A percentile compares a stretch with the other conserved stretches of the same genome.
These are phyloP conservation scores for Brachionus koreanus DNA, from an alignment of 1,140 invertebrate species.

Conservation along the genomic window DNA sequence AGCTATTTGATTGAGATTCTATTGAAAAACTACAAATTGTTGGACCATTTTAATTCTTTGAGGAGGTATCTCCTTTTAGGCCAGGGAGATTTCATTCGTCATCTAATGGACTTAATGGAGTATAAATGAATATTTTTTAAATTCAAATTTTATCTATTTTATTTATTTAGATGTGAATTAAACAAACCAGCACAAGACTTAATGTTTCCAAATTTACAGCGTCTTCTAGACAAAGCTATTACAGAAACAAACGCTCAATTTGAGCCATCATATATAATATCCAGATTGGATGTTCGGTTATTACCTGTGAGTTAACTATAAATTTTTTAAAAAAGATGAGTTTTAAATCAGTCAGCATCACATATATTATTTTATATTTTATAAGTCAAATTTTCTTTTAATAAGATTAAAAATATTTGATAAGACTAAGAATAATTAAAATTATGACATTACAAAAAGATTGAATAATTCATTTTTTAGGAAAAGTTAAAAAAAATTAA, in stretches of 20 bases:
- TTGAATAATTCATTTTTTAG: too few relatives aligned
- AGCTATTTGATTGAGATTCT: slow-evolving; percentile 60
- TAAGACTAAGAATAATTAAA: too few relatives aligned
- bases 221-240: slow-evolving; percentile 83
- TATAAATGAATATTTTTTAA: neutral
- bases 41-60: slow-evolving; percentile 79
- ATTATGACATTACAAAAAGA: too few relatives aligned
- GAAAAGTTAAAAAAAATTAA: too few relatives aligned
- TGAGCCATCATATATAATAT: slow-evolving; percentile 84
- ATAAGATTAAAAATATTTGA: too few relatives aligned
- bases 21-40: slow-evolving; percentile 77
- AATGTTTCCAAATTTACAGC: slow-evolving; percentile 80
- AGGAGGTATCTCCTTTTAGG: slow-evolving; percentile 82
- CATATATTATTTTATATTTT: too few relatives aligned
- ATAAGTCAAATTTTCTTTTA: too few relatives aligned
- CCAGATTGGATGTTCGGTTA: slow-evolving; percentile 66
- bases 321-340: too few relatives aligned
- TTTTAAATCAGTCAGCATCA: too few relatives aligned
- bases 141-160: slow-evolving; percentile 1
- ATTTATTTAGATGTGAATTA: slow-evolving; percentile 70
- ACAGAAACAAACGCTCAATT: slow-evolving; percentile 89
- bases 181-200: slow-evolving; percentile 79
- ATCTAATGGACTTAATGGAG: slow-evolving; percentile 70
- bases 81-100: slow-evolving; percentile 89
- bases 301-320: neutral